Conservation (phyloP, 2,113 vertebrate species). For the Anthoscopus minutus region DNA sequence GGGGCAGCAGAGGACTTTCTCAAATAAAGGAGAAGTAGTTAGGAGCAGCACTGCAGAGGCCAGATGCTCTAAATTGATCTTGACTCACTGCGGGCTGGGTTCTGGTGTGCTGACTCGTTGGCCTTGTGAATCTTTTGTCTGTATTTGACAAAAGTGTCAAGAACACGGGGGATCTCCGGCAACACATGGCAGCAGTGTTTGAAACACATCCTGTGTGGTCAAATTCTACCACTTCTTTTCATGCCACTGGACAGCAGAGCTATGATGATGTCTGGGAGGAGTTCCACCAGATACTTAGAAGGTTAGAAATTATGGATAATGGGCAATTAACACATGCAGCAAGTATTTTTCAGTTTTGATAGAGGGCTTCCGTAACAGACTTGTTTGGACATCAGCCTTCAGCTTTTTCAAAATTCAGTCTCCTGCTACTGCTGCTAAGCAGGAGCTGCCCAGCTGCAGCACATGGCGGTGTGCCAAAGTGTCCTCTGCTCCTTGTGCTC, state of each 20-base stretch:
- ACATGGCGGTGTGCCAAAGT: background rate
- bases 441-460: background rate
- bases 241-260: background rate
- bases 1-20: background rate
- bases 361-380: background rate
- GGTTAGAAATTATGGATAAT: background rate
- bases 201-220: background rate
- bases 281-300: constrained; percentile 59
- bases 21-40: background rate
- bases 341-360: background rate
- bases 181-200: background rate
- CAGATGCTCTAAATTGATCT: background rate
- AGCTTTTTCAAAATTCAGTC: background rate
- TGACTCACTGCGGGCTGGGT: background rate
- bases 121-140: background rate
- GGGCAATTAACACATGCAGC: background rate
- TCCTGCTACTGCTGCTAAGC: background rate
- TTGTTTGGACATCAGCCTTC: background rate
- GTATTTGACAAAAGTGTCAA: background rate
- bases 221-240: background rate
- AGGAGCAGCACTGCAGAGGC: background rate
- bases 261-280: constrained; percentile 53
- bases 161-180: constrained; percentile 62
- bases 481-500: background rate
- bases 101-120: background rate